A percentile compares a stretch with the other conserved stretches of the same genome.
phyloP scores from a whole-genome alignment of 92 coral and sea anemone species.

The Epizoanthus stellaris region DNA sequence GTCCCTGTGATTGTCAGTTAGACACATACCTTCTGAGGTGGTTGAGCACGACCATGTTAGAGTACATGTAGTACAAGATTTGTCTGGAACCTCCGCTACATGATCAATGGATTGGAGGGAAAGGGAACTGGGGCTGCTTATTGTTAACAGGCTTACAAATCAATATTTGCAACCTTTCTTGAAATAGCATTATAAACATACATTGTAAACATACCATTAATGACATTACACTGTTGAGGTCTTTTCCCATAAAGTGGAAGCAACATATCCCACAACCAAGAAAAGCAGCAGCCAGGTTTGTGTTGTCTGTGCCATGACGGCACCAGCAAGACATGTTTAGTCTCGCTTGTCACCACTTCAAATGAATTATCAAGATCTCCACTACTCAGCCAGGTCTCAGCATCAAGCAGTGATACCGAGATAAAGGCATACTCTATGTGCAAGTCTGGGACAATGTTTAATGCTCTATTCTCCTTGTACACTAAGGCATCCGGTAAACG shows the following conservation, averaged over 20 bases:
- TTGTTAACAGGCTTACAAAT: neutral
- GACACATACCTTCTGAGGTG: constrained; percentile 85
- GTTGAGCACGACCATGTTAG: constrained; percentile 92
- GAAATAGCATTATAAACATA: neutral
- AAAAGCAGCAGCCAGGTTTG: constrained; percentile 80
- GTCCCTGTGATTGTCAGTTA: too few species aligned
- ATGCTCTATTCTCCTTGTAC: constrained; percentile 77
- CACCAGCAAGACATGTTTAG: constrained; percentile 48
- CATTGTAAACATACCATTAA: constrained; percentile 61
- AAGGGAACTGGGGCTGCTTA: neutral
- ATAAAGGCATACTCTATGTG: constrained; percentile 69
- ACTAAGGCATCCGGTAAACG: constrained; percentile 77
- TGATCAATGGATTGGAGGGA: too few species aligned
- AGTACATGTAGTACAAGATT: constrained; percentile 91
- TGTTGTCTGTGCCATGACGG: constrained; percentile 87
- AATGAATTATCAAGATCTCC: constrained; percentile 38
- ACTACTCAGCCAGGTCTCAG: constrained; percentile 37
- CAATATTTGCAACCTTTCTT: neutral
- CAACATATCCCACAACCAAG: constrained; percentile 69
- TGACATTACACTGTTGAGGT: constrained; percentile 62
- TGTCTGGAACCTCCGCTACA: too few species aligned
- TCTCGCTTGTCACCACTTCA: constrained; percentile 66
- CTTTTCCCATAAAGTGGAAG: constrained; percentile 51
- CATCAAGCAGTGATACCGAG: constrained; percentile 55
- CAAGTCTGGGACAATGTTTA: constrained; percentile 76